phyloP scores from a whole-genome alignment of 2,888 invertebrate genomes.

The Spodoptera picta region DNA sequence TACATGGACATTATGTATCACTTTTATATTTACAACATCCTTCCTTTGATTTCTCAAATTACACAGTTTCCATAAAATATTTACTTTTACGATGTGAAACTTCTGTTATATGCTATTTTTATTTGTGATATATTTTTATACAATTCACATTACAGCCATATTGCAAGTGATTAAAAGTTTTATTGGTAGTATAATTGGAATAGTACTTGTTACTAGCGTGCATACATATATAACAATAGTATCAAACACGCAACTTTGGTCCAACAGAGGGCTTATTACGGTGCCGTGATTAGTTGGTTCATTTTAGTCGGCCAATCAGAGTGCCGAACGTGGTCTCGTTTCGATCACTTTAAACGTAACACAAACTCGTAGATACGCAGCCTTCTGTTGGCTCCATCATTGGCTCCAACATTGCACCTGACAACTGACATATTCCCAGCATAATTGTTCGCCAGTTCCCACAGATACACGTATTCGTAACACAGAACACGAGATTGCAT shows the following conservation, averaged over 20 bases:
- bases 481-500: slow-evolving; percentile 57
- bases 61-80: slow-evolving; percentile 12
- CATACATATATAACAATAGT: slow-evolving; percentile 12
- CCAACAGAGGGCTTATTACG: slow-evolving; percentile 2
- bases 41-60: slow-evolving; percentile 28
- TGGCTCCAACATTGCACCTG: slow-evolving; percentile 38
- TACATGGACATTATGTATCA: no score
- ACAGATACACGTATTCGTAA: slow-evolving; percentile 54
- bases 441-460: slow-evolving; percentile 55
- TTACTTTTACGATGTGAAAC: slow-evolving; percentile 12
- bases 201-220: no score
- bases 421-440: slow-evolving; percentile 51
- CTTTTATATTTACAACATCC: slow-evolving; percentile 17
- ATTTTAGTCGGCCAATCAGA: no score
- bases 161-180: no score
- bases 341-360: no score
- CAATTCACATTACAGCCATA: no score
- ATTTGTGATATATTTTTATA: no score
- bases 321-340: no score
- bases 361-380: no score
- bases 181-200: no score
- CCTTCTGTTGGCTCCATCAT: background rate
- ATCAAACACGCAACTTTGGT: slow-evolving; percentile 46
- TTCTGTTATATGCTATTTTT: background rate
- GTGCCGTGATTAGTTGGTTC: no score